Evolutionary conservation across 2,888 invertebrate species (phyloP), one percentile per base, ranked within the genome.

Genomic region (Dynastes hyllus): DNA sequence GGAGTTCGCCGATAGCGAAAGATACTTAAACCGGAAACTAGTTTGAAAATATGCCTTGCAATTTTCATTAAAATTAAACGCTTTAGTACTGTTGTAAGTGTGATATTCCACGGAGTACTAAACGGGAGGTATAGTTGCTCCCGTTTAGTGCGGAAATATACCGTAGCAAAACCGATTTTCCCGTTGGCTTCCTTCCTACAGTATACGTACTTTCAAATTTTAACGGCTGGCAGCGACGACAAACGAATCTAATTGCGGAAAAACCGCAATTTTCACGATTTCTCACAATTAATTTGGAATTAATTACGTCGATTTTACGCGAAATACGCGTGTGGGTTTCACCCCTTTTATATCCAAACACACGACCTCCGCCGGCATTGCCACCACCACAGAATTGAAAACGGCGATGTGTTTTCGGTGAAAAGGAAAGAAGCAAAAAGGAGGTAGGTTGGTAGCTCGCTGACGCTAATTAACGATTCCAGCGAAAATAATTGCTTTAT

Each of bases 1-100:
- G 32, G 32, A 5, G 32, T 16, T 77, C 81, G 66, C 80, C 81
- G 83, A 84, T 84, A 83, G 79, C 81, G 79, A 77, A 77, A 5
- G n/a, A 16, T 16, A 53, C 16, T n/a, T 53, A 53, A 53, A 0
- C 53, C n/a, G 53, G 51, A 37, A 45, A 45, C 45, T 45, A 45
- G 45, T 45, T 45, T 11, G 53, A 53, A 53, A 53, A 53, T 53
- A 53, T 53, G 16, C 2, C 45, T 8, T 45, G 8, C 45, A 61
- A 77, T 77, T 77, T 77, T 32, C 53, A 77, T 77, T 63, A 69
- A 69, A 77, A 77, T 63, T 65, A 53, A 65, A 13, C 13, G 63
- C 32, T 32, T n/a, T 27, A 22, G 45, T 45, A 45, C 45, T 8
- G 1, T 45, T 45, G 45, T 45, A 45, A 45, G 45, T 45, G 45